These are phyloP conservation scores for Discoglossus pictus DNA, from an alignment of 2,797 vertebrate genomes.

Conservation along the genomic window DNA sequence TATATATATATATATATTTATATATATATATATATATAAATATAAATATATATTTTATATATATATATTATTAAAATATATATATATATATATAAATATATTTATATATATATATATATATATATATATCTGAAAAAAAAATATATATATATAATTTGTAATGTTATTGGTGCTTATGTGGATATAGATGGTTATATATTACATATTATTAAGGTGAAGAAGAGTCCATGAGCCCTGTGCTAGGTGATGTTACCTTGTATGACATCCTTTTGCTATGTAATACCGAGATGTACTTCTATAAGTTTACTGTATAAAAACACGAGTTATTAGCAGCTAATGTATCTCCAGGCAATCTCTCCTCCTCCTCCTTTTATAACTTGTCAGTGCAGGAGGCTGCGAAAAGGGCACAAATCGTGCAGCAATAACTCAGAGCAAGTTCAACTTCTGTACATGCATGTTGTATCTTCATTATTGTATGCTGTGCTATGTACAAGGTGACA, in stretches of 20 bases:
- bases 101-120: too few relatives aligned
- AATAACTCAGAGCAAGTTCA: conserved; percentile 29
- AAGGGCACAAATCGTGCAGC: conserved; percentile 11
- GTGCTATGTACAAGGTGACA: too few relatives aligned
- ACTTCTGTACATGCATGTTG: conserved; percentile 2
- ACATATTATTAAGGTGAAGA: too few relatives aligned
- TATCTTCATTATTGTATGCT: neutral
- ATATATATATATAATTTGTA: too few relatives aligned
- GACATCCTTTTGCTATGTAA: conserved; percentile 33
- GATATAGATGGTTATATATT: too few relatives aligned
- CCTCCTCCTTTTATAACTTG: conserved; percentile 43
- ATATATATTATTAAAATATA: too few relatives aligned
- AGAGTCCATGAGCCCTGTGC: neutral
- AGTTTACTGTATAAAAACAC: conserved; percentile 29
- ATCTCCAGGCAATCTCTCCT: conserved; percentile 17
- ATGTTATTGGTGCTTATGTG: too few relatives aligned
- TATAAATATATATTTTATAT: too few relatives aligned
- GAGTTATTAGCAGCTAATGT: conserved; percentile 21
- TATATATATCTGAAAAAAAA: too few relatives aligned
- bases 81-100: too few relatives aligned
- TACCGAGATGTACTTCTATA: conserved; percentile 26
- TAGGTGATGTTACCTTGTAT: conserved; percentile 36
- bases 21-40: too few relatives aligned
- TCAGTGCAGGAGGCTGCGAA: conserved; percentile 45
- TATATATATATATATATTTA: too few relatives aligned